Conservation (phyloP, 2,797 vertebrate species). For the Helostoma temminkii region DNA sequence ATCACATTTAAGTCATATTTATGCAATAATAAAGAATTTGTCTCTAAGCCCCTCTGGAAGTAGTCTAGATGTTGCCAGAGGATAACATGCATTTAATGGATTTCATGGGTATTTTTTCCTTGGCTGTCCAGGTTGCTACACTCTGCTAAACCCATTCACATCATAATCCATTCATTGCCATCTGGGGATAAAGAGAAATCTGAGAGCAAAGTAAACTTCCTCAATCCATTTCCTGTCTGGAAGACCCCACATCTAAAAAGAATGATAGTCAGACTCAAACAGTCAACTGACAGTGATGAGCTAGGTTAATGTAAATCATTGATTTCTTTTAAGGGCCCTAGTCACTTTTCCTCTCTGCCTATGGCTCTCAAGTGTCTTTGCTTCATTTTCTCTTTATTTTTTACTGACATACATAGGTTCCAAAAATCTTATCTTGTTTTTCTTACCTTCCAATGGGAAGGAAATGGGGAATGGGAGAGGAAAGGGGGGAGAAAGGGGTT, state of each 20-base stretch:
- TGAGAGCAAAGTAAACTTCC: slow-evolving; percentile 82
- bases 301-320: slow-evolving; percentile 82
- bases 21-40: too few relatives aligned
- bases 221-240: slow-evolving; percentile 79
- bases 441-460: slow-evolving; percentile 85
- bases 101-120: slow-evolving; percentile 34
- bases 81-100: slow-evolving; percentile 71
- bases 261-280: slow-evolving; percentile 75
- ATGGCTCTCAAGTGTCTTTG: slow-evolving; percentile 64
- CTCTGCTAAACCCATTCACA: slow-evolving; percentile 68
- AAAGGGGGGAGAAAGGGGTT: slow-evolving; percentile 50
- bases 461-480: slow-evolving; percentile 53
- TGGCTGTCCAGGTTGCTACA: slow-evolving; percentile 62
- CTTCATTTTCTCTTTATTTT: slow-evolving; percentile 52
- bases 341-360: slow-evolving; percentile 71
- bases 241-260: slow-evolving; percentile 70
- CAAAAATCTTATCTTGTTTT: slow-evolving; percentile 68
- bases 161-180: slow-evolving; percentile 73
- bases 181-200: slow-evolving; percentile 72
- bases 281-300: slow-evolving; percentile 69
- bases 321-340: slow-evolving; percentile 81
- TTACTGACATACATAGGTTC: slow-evolving; percentile 57
- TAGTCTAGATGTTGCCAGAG: slow-evolving; percentile 39
- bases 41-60: too few relatives aligned
- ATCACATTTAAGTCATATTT: too few relatives aligned